A percentile compares a stretch with the other conserved stretches of the same genome.
phyloP scores from a whole-genome alignment of 2,797 vertebrate genomes.

The Pangasius macronema region DNA sequence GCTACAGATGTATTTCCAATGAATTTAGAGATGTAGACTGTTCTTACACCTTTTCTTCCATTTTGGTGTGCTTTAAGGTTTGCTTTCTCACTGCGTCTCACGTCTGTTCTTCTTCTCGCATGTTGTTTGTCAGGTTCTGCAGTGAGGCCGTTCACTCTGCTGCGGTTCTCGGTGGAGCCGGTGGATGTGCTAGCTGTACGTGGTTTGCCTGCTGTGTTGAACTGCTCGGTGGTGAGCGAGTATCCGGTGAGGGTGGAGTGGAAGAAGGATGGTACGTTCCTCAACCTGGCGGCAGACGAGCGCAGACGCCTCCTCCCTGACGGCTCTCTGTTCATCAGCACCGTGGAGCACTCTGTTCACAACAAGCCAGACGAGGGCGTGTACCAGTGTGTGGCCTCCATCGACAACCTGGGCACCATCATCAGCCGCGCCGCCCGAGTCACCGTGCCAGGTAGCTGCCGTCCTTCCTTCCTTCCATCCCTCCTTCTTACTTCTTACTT shows the following conservation, averaged over 20 bases:
- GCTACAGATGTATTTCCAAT: not conserved
- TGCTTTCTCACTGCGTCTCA: not conserved
- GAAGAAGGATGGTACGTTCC: constrained; percentile 95
- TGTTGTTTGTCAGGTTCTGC: constrained; percentile 56
- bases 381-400: constrained; percentile 94
- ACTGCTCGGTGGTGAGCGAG: constrained; percentile 88
- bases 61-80: too few relatives aligned
- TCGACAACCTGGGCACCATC: constrained; percentile 93
- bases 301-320: constrained; percentile 85
- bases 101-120: not conserved
- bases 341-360: constrained; percentile 92
- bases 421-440: constrained; percentile 91
- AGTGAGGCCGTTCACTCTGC: constrained; percentile 86
- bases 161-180: constrained; percentile 92
- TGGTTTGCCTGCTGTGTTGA: constrained; percentile 82
- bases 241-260: constrained; percentile 83
- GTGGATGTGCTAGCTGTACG: constrained; percentile 82
- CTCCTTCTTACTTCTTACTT: not conserved
- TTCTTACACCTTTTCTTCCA: not conserved
- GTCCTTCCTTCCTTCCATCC: not conserved
- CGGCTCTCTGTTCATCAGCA: constrained; percentile 87
- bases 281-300: constrained; percentile 90
- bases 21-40: not conserved
- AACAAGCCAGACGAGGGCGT: constrained; percentile 95
- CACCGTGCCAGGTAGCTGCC: constrained; percentile 82